Percentiles rank a stretch among this genome's conserved stretches.
phyloP scores from a whole-genome alignment of 2,797 vertebrate genomes.

The Enteromius unitaeniatus region DNA sequence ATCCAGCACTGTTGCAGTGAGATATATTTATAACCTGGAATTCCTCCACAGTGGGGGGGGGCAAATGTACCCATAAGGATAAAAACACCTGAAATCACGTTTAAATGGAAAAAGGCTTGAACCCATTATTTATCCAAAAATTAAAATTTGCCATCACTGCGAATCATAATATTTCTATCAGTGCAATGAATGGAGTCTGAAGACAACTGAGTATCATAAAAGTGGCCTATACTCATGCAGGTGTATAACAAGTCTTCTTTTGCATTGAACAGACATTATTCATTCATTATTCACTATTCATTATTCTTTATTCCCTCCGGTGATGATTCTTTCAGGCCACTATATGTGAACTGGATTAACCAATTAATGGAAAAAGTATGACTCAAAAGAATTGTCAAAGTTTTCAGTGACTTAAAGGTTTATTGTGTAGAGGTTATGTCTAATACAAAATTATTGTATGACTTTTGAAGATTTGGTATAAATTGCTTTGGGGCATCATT shows the following conservation, averaged over 20 bases:
- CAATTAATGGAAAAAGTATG: not conserved
- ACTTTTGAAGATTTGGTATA: not conserved
- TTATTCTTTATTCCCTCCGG: not conserved
- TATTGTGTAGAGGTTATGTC: not conserved
- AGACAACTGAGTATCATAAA: not conserved
- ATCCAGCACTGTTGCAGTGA: slow-evolving; percentile 31
- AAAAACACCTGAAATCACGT: not conserved
- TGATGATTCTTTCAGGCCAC: not conserved
- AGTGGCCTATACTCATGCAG: not conserved
- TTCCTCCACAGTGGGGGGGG: slow-evolving; percentile 44
- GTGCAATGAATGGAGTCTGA: not conserved
- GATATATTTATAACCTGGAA: slow-evolving; percentile 61
- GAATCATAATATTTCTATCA: not conserved
- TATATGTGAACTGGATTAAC: not conserved
- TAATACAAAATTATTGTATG: not conserved
- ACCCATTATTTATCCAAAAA: not conserved
- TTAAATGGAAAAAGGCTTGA: not conserved
- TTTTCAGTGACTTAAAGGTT: not conserved
- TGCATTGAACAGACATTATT: not conserved
- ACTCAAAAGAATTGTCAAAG: not conserved
- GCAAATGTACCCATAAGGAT: slow-evolving; percentile 1
- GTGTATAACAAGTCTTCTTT: not conserved
- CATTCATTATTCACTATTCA: not conserved
- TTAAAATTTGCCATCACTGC: not conserved
- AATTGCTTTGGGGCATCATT: not conserved